Conservation (phyloP, 2,113 vertebrate genomes). For the Danionella cerebrum region DNA sequence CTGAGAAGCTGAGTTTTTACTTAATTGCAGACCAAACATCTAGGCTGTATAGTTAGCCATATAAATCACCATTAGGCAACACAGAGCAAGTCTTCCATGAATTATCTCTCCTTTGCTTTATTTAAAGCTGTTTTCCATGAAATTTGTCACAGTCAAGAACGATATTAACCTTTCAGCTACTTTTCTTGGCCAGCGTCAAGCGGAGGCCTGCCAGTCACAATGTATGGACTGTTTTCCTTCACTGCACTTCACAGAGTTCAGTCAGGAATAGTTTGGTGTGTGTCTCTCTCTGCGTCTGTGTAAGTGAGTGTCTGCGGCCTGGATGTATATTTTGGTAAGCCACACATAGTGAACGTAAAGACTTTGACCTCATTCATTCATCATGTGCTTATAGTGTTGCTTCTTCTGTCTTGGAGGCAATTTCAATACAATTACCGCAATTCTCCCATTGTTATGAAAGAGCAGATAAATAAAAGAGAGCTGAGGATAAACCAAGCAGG, state of each 20-base stretch:
- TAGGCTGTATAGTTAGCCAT: neutral
- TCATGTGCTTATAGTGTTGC: neutral
- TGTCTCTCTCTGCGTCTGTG: neutral
- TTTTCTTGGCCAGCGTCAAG: neutral
- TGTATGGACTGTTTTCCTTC: neutral
- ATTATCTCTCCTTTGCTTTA: neutral
- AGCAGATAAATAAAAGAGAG: neutral
- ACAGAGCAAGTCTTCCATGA: neutral
- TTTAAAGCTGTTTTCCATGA: constrained; percentile 20
- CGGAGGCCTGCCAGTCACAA: neutral
- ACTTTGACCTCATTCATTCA: neutral
- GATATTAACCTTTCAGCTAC: neutral
- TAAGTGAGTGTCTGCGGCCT: neutral
- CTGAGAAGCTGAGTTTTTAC: constrained; percentile 7
- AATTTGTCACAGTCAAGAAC: constrained; percentile 8
- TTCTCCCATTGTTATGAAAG: neutral
- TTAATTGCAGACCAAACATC: constrained; percentile 8
- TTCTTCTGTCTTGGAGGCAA: neutral
- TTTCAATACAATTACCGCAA: neutral
- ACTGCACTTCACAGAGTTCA: neutral
- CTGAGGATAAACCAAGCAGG: neutral
- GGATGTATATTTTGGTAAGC: neutral
- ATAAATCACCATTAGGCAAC: constrained; percentile 10
- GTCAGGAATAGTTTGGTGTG: neutral
- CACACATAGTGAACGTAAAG: neutral